Conservation (phyloP, 2,888 invertebrate genomes). For the Noctua janthe region DNA sequence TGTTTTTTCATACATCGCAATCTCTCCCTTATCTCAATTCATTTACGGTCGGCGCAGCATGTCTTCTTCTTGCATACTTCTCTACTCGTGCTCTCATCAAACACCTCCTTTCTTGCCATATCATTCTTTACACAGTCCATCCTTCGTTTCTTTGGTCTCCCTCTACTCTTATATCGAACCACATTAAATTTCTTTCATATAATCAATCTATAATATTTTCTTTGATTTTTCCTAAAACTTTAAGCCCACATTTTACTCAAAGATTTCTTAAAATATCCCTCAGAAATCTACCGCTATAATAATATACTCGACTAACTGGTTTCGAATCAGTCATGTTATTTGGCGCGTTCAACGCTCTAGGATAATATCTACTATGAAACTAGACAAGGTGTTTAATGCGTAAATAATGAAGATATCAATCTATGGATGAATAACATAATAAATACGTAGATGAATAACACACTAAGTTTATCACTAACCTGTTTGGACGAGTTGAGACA, state of each 20-base stretch:
- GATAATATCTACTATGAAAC: conserved; percentile 1
- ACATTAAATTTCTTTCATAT: background rate
- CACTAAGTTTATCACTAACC: conserved; percentile 11
- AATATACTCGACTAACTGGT: background rate
- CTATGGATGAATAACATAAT: background rate
- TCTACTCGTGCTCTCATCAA: no score
- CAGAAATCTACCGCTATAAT: background rate
- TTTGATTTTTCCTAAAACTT: no score
- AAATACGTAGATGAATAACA: background rate
- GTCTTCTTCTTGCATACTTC: no score
- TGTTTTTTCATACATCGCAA: no score
- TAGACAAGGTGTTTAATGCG: background rate
- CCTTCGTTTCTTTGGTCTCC: no score
- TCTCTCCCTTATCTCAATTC: no score
- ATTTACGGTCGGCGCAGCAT: no score
- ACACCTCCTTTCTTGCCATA: no score
- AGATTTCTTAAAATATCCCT: background rate
- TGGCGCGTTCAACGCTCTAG: background rate
- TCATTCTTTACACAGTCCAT: no score
- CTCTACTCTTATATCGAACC: no score
- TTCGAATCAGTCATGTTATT: background rate
- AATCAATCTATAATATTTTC: background rate
- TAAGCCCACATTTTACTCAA: background rate
- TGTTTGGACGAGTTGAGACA: conserved; percentile 15
- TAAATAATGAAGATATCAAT: background rate